Conservation (phyloP, 1,140 invertebrate species). For the Caenorhabditis latens region DNA sequence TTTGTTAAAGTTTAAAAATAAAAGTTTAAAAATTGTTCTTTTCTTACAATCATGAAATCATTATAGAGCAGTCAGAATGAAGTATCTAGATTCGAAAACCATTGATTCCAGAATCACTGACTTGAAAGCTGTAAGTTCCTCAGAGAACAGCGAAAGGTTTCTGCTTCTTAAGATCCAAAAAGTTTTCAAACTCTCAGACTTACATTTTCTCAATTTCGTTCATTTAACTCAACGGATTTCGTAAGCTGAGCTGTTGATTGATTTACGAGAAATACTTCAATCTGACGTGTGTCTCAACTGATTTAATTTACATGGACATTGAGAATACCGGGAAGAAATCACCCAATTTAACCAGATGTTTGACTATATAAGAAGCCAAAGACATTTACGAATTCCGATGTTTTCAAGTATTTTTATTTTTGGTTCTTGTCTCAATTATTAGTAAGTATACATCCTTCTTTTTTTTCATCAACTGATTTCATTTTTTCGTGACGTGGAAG, state of each 20-base stretch:
- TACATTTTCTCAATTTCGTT: neutral
- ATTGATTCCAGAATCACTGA: too few species aligned
- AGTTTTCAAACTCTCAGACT: too few species aligned
- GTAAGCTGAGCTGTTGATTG: neutral
- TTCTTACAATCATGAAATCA: too few species aligned
- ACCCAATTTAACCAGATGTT: neutral
- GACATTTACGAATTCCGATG: neutral
- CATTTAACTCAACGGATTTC: neutral
- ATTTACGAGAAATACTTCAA: conserved; percentile 9
- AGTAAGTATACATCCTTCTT: neutral
- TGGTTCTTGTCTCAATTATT: too few species aligned
- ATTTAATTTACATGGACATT: neutral
- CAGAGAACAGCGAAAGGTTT: too few species aligned
- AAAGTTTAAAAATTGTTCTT: too few species aligned
- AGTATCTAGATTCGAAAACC: too few species aligned
- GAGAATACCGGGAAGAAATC: conserved; percentile 24
- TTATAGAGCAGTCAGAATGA: too few species aligned
- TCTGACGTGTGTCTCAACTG: conserved; percentile 5
- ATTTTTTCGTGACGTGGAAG: neutral
- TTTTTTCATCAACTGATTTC: neutral
- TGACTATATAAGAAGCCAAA: neutral
- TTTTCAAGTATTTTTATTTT: too few species aligned
- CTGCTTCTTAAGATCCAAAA: too few species aligned
- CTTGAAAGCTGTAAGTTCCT: too few species aligned
- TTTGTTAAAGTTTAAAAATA: neutral